Conservation (phyloP, 53 echinoderm and acorn worm species). For the Henricia sp. region DNA sequence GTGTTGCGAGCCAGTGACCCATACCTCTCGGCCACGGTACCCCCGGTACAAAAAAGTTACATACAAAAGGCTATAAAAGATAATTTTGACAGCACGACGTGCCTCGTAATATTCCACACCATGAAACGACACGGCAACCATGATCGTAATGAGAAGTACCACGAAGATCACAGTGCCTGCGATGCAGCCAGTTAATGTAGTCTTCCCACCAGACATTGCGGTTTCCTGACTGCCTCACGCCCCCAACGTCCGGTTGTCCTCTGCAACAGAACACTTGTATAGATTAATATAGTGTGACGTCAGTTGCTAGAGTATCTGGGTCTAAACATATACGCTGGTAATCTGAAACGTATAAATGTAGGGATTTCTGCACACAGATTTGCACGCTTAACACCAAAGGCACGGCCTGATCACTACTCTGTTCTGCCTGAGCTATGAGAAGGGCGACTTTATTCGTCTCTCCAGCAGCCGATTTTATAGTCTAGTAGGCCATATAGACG, state of each 20-base stretch:
- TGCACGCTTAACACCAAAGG: too few relatives aligned
- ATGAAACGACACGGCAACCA: conserved; percentile 54
- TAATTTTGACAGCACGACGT: not conserved
- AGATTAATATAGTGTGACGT: not conserved
- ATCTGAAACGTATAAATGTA: not conserved
- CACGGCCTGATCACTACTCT: too few relatives aligned
- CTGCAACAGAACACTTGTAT: not conserved
- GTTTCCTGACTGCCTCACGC: not conserved
- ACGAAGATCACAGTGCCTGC: not conserved
- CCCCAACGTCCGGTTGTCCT: too few relatives aligned
- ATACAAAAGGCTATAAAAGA: too few relatives aligned
- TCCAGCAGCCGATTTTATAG: too few relatives aligned
- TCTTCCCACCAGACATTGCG: not conserved
- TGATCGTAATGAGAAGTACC: conserved; percentile 34
- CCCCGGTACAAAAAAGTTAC: too few relatives aligned
- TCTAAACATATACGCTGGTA: not conserved
- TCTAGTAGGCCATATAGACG: too few relatives aligned
- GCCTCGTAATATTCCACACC: conserved; percentile 76
- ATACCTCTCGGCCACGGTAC: too few relatives aligned
- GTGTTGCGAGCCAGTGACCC: too few relatives aligned
- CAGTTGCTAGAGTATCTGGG: too few relatives aligned
- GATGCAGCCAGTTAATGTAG: not conserved
- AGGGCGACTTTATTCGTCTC: too few relatives aligned
- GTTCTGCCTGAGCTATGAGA: too few relatives aligned
- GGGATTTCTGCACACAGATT: not conserved